Percentiles rank a stretch among this genome's conserved stretches.
Evolutionary conservation across 2,888 invertebrate genomes (phyloP).

Genomic region (Platycheirus albimanus): DNA sequence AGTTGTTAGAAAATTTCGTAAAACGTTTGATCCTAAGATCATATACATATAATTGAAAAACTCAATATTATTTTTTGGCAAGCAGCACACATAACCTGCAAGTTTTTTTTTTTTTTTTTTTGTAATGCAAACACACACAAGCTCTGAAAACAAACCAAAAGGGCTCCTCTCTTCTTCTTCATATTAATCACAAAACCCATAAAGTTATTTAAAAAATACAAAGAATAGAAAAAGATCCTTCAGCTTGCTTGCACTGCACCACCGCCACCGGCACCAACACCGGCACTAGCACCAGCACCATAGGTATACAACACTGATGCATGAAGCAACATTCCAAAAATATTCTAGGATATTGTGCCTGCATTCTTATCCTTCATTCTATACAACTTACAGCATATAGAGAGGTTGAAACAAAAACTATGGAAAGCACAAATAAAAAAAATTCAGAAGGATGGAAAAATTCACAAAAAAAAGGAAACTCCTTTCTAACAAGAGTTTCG

Average conservation of each 20-base stretch:
- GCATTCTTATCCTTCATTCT: conserved; percentile 64
- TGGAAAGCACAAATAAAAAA: conserved; percentile 23
- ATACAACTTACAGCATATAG: conserved; percentile 21
- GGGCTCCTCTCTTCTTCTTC: conserved; percentile 38
- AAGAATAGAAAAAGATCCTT: conserved; percentile 12
- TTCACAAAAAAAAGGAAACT: conserved; percentile 19
- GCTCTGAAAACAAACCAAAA: conserved; percentile 5
- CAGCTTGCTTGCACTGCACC: conserved; percentile 15
- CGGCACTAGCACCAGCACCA: too few species aligned
- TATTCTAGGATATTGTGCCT: conserved; percentile 66
- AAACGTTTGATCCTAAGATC: conserved; percentile 67
- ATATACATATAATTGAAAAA: conserved; percentile 66
- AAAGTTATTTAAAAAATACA: conserved; percentile 57
- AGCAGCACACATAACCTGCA: conserved; percentile 65
- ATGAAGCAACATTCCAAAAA: conserved; percentile 67
- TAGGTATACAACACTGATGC: conserved; percentile 25
- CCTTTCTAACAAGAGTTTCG: conserved; percentile 63
- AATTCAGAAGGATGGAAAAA: neutral
- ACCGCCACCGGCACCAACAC: too few species aligned
- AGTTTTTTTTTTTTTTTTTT: conserved; percentile 29
- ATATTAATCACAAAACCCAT: conserved; percentile 71
- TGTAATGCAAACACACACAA: conserved; percentile 35
- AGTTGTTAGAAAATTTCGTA: conserved; percentile 58
- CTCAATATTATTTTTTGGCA: conserved; percentile 72
- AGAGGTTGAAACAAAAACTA: conserved; percentile 62